Evolutionary conservation across 1,140 invertebrate genomes (phyloP).

Genomic region (Drosophila repletoides): DNA sequence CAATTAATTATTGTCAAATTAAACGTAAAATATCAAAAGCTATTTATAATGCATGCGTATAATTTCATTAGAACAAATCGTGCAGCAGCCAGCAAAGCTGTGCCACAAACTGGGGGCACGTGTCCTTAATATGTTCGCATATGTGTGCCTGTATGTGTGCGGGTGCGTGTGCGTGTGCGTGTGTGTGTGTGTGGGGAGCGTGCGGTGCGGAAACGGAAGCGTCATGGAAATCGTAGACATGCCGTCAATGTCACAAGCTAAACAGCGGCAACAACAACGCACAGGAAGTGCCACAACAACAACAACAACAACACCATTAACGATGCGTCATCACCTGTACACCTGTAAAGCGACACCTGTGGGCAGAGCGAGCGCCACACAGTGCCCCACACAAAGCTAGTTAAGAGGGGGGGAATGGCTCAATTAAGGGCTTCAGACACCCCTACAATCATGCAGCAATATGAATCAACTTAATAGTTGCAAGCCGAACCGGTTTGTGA

Average conservation of each 20-base stretch:
- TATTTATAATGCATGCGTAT: slow-evolving; percentile 41
- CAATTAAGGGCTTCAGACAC: too few relatives aligned
- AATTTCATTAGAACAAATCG: slow-evolving; percentile 50
- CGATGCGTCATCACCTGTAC: too few relatives aligned
- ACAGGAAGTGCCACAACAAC: slow-evolving; percentile 10
- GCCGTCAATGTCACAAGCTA: slow-evolving; percentile 61
- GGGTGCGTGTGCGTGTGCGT: neutral
- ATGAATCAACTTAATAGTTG: too few relatives aligned
- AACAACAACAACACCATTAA: neutral
- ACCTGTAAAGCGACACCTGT: too few relatives aligned
- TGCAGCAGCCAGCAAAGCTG: neutral
- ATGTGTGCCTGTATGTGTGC: neutral
- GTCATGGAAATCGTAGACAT: slow-evolving; percentile 58
- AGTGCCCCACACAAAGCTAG: too few relatives aligned
- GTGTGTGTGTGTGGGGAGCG: neutral
- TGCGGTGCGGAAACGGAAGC: slow-evolving; percentile 43
- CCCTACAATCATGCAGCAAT: too few relatives aligned
- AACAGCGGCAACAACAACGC: slow-evolving; percentile 27
- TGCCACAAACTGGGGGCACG: slow-evolving; percentile 2
- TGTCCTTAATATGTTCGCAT: neutral
- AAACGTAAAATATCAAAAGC: slow-evolving; percentile 67
- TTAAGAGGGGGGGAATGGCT: too few relatives aligned
- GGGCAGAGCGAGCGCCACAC: too few relatives aligned
- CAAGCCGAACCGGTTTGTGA: too few relatives aligned
- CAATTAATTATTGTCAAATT: slow-evolving; percentile 71